Evolutionary conservation across 2,888 invertebrate genomes (phyloP), one percentile per base, ranked within the genome.

Genomic region (Diarsia brunnea): DNA sequence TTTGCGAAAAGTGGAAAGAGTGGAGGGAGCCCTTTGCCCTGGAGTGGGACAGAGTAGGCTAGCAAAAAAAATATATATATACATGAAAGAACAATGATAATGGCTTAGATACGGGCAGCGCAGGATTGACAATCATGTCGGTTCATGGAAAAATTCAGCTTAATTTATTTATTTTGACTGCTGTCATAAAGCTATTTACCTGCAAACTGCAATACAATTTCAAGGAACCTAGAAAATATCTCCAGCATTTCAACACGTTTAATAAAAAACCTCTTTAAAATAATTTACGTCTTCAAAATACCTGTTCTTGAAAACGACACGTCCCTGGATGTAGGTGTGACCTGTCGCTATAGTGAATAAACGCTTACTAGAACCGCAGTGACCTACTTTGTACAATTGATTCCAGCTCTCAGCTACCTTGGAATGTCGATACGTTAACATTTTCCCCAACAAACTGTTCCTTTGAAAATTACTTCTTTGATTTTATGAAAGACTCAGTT

Each of bases 321-420:
- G 31, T 27, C 51, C 38, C 27, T 38, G 24, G 24, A 19, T 67
- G 55, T 69, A 63, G 65, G 63, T 70, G 63, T 68, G 31, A 72
- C 61, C 63, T 67, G 16, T 60, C 55, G 53, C 38, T 84, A 24
- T 49, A 55, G 27, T 73, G 69, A 72, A 81, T 69, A 75, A 81
- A 24, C 63, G 72, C 21, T 81, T 82, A 72, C 85, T 55, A 43
- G 43, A 70, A 61, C 69, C 77, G 70, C 82, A 70, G 76, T 85
- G 82, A 82, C 82, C 85, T 73, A 85, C 73, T 81, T 82, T 11
- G 45, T 61, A 49, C 82, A 85, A 81, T 81, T 82, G 82, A 73
- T 85, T 70, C 76, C 55, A 53, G 67, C 45, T 80, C 69, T 16
- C 66, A 53, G 81, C 53, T 70, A 81, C 73, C 73, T 68, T 61